Evolutionary conservation across 1,140 invertebrate species (phyloP).

Genomic region (Leptopilina boulardi): DNA sequence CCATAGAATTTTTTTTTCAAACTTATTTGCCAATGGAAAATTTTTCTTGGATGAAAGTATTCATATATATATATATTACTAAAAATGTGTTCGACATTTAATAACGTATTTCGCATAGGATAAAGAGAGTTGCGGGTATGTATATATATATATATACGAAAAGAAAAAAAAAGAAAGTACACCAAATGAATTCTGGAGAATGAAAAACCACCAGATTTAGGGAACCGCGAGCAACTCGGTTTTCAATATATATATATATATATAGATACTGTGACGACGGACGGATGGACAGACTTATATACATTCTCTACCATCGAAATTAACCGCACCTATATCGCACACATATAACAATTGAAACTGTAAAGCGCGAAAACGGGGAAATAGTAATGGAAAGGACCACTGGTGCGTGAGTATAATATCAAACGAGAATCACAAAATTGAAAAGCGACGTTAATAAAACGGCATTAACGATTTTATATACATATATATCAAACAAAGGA

Average conservation of each 20-base stretch:
- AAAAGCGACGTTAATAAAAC: conserved; percentile 4
- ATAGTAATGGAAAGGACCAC: background rate
- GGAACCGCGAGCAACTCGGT: background rate
- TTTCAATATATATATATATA: background rate
- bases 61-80: background rate
- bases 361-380: conserved; percentile 20
- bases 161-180: conserved; percentile 13
- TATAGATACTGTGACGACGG: background rate
- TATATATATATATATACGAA: background rate
- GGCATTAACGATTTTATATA: background rate
- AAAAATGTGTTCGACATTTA: background rate
- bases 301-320: background rate
- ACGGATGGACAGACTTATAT: background rate
- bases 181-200: conserved; percentile 10
- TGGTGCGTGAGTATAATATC: conserved; percentile 1
- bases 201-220: background rate
- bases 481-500: too few relatives aligned
- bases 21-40: too few relatives aligned
- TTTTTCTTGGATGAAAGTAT: conserved; percentile 11
- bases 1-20: too few relatives aligned
- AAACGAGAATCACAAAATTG: background rate
- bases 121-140: background rate
- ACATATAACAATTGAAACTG: conserved; percentile 11
- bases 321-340: background rate
- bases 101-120: conserved; percentile 4